Evolutionary conservation across 2,113 vertebrate genomes (phyloP), one percentile per base, ranked within the genome.

Genomic region (Thermophis baileyi): DNA sequence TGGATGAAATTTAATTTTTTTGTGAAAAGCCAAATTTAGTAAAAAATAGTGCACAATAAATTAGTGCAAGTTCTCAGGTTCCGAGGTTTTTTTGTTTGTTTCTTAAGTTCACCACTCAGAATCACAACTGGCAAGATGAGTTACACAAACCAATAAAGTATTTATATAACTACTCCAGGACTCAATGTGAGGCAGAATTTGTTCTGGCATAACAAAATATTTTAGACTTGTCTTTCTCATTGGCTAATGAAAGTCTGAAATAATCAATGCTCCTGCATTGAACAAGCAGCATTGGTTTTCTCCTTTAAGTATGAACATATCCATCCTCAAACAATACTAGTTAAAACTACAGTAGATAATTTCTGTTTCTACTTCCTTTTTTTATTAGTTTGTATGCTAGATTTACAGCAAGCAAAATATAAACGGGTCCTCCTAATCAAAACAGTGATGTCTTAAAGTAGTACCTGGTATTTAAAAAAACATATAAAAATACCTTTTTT

Each of bases 401-500:
- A 98, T 98, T 98, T 98, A 98, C 98, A 98, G 98, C 98, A 98
- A 98, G 97, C 98, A 98, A 97, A 98, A 97, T 97, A 98, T 97
- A 97, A 98, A 96, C 95, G 97, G 97, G 97, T 98, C 97, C 97
- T 94, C 95, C 97, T 97, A 97, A 97, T 97, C 97, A 97, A 97
- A 98, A 98, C 97, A 98, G 96, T 55, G 95, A 97, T 98, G 97
- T 98, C 97, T 98, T 97, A 97, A 98, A 98, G 97, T 97, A 97
- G 97, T 98, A 98, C 97, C 98, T 97, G 98, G 96, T 98, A 98
- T 97, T 97, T 96, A 97, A 98, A 98, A 98, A 97, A 98, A 98
- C 98, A 98, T 98, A 98, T 97, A 98, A 98, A 98, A 98, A 98
- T 98, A 98, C 97, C 96, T 97, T 98, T 98, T 98, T 97, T 97